Evolutionary conservation across 2,113 vertebrate species (phyloP).

Genomic region (Odocoileus hemionus): DNA sequence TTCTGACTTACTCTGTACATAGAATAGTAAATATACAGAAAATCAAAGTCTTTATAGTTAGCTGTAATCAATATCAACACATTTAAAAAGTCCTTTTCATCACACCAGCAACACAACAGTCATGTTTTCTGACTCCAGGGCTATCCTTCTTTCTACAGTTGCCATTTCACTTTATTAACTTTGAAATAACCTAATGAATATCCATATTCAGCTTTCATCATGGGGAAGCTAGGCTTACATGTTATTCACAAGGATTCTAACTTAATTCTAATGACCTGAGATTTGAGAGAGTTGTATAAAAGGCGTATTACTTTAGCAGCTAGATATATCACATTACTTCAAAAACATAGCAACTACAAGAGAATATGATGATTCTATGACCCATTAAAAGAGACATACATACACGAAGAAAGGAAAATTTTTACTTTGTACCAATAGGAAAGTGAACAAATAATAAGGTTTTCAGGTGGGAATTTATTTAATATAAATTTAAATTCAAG

Average conservation of each 20-base stretch:
- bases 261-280: neutral
- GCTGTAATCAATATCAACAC: neutral
- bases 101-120: neutral
- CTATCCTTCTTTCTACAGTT: neutral
- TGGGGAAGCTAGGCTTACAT: neutral
- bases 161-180: neutral
- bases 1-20: neutral
- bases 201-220: neutral
- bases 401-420: neutral
- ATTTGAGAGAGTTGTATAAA: neutral
- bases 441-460: neutral
- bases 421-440: neutral
- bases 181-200: neutral
- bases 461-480: neutral
- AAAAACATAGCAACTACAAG: neutral
- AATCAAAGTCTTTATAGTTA: neutral
- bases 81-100: neutral
- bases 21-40: constrained; percentile 22
- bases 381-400: neutral
- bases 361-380: neutral
- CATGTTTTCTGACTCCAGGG: neutral
- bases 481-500: neutral
- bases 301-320: neutral
- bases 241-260: constrained; percentile 14
- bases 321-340: neutral